phyloP scores from a whole-genome alignment of 53 echinoderm and acorn worm species.

The Astropecten irregularis region DNA sequence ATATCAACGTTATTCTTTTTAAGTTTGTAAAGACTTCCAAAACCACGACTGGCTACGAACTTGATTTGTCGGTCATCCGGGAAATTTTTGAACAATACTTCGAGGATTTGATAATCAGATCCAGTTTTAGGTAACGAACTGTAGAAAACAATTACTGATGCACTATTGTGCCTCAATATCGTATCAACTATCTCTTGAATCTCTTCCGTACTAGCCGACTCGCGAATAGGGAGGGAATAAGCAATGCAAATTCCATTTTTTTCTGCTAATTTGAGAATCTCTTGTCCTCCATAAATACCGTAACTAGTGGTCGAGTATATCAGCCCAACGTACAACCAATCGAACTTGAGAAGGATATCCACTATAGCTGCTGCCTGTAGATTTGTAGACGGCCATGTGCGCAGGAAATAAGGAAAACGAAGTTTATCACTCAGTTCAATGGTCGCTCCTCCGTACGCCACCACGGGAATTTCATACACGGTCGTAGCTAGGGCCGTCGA shows the following conservation, averaged over 20 bases:
- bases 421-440: slow-evolving; percentile 43
- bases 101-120: not conserved
- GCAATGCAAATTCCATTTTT: slow-evolving; percentile 29
- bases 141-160: slow-evolving; percentile 31
- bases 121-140: not conserved
- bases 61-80: not conserved
- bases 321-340: slow-evolving; percentile 48
- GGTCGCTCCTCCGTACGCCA: slow-evolving; percentile 30
- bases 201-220: slow-evolving; percentile 5
- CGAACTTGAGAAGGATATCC: slow-evolving; percentile 14
- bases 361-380: slow-evolving; percentile 27
- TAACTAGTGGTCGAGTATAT: slow-evolving; percentile 50
- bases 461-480: slow-evolving; percentile 19
- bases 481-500: slow-evolving; percentile 18
- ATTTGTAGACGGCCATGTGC: slow-evolving; percentile 37
- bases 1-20: not conserved
- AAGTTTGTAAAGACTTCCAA: not conserved
- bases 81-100: not conserved
- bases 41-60: slow-evolving; percentile 10
- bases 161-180: not conserved
- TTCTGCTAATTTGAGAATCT: slow-evolving; percentile 20
- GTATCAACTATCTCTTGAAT: slow-evolving; percentile 29
- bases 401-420: slow-evolving; percentile 54
- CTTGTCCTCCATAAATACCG: slow-evolving; percentile 55
- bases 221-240: slow-evolving; percentile 4